Evolutionary conservation across 2,888 invertebrate genomes (phyloP), one percentile per base, ranked within the genome.

Genomic region (Celastrina argiolus): DNA sequence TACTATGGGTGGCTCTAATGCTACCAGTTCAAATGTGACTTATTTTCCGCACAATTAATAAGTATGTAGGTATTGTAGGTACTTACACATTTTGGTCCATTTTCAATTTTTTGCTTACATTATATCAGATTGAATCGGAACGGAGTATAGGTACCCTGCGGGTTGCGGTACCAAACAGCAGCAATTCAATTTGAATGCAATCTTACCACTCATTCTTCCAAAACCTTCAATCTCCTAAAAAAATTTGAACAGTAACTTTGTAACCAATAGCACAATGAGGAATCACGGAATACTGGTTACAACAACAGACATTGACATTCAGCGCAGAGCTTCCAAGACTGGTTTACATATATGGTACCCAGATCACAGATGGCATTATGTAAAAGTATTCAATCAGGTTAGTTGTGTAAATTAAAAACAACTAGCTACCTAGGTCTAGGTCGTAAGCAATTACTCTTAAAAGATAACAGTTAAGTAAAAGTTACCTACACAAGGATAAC

Each of bases 321-420:
- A 56, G 56, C 26, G 26, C 56, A 26, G 26, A 18, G 65, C 68
- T 18, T 16, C 26, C 22, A 26, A 26, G 8, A 26, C 56, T 56
- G 56, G 56, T 56, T 68, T 66, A 67, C 72, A 65, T 73, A 73
- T 72, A 75, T 71, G 74, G 75, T 72, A 71, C 69, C 69, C 73
- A 73, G 72, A 18, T 22, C 10, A 22, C 73, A 73, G 72, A 18
- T 22, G 10, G 10, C 28, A 18, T 61, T 61, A 61, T 39, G 61
- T 36, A 61, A 61, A 12, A 34, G 59, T 16, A 16, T 58, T 45
- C 45, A 45, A 45, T 51, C 22, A 22, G 7, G 51, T 51, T 22
- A 51, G 22, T 51, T 22, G 45, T 45, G 7, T 18, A 7, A 45
- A 7, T 45, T 18, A 18, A 45, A 51, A 22, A 18, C 18, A 22